These are phyloP conservation scores for Indri indri DNA, from an alignment of 2,113 vertebrate species.

Conservation along the genomic window DNA sequence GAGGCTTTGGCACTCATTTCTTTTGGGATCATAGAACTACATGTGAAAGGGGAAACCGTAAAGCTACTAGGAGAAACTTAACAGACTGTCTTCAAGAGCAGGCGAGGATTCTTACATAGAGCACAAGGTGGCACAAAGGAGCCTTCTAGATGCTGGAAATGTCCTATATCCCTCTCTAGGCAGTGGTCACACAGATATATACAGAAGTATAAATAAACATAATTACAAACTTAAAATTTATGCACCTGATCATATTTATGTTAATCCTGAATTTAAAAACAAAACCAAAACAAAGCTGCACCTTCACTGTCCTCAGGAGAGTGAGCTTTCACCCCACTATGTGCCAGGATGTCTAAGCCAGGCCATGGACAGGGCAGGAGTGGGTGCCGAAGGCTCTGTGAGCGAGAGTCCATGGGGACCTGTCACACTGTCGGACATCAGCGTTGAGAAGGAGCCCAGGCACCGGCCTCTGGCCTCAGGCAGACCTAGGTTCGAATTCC, in stretches of 20 bases:
- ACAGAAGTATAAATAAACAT: not conserved
- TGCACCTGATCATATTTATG: not conserved
- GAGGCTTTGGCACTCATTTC: not conserved
- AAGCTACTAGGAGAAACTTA: not conserved
- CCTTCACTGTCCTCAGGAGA: not conserved
- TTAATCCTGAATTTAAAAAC: not conserved
- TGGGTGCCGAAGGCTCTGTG: not conserved
- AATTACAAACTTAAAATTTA: not conserved
- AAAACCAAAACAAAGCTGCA: not conserved
- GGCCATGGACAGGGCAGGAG: not conserved
- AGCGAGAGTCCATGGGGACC: not conserved
- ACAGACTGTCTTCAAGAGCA: not conserved
- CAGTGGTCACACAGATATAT: not conserved
- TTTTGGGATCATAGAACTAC: not conserved
- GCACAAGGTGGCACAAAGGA: not conserved
- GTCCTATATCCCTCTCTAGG: not conserved
- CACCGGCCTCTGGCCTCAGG: not conserved
- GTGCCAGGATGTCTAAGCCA: not conserved
- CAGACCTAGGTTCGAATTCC: not conserved
- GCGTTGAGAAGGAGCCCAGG: not conserved
- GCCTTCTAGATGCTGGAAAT: not conserved
- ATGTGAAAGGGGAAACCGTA: not conserved
- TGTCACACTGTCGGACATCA: not conserved
- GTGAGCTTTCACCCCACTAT: not conserved
- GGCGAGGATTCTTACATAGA: not conserved